A percentile compares a stretch with the other conserved stretches of the same genome.
Conservation (phyloP, 2,113 vertebrate genomes). For the Platichthys stellatus region DNA sequence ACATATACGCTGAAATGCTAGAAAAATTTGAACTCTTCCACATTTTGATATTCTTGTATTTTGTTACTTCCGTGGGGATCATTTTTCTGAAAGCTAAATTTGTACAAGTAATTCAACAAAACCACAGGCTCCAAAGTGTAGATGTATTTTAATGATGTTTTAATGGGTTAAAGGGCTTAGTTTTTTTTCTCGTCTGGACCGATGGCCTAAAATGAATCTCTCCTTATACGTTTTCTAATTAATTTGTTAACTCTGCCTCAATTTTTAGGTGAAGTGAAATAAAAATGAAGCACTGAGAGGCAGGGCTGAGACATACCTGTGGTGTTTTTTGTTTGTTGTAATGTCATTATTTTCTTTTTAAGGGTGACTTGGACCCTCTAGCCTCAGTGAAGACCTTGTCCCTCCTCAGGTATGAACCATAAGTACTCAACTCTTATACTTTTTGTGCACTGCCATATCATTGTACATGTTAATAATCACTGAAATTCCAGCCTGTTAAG, state of each 20-base stretch:
- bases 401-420: slow-evolving; percentile 87
- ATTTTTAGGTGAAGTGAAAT: background rate
- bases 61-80: background rate
- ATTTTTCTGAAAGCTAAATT: too few species aligned
- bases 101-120: background rate
- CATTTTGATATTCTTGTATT: background rate
- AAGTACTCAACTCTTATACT: background rate
- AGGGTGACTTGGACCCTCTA: slow-evolving; percentile 96
- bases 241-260: too few species aligned
- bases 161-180: background rate
- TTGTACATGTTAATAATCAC: background rate
- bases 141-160: background rate
- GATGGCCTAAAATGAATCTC: background rate
- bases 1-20: background rate
- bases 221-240: background rate
- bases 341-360: background rate
- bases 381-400: slow-evolving; percentile 89
- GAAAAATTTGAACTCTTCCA: background rate
- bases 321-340: background rate
- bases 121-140: too few species aligned
- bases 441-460: background rate
- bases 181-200: background rate
- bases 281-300: background rate
- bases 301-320: background rate
- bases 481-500: slow-evolving; percentile 86